phyloP scores from a whole-genome alignment of 2,888 invertebrate species.

The Trachelus tabidus region DNA sequence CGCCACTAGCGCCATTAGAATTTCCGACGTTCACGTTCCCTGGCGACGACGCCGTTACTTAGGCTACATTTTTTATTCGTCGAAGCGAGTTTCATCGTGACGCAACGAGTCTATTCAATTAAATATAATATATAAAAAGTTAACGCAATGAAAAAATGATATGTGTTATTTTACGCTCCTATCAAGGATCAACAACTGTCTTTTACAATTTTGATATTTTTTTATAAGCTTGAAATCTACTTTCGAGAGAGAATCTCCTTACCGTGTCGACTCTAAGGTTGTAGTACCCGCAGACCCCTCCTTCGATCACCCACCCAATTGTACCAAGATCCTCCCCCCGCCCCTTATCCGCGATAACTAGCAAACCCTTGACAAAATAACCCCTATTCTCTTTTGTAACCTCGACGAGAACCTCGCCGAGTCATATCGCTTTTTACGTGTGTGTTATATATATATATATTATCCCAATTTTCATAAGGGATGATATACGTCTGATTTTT shows the following conservation, averaged over 20 bases:
- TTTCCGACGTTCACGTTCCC: neutral
- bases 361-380: neutral
- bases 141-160: conserved; percentile 44
- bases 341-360: neutral
- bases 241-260: neutral
- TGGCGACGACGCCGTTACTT: neutral
- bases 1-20: neutral
- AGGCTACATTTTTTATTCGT: neutral
- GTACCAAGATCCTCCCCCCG: neutral
- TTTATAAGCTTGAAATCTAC: neutral
- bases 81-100: conserved; percentile 10
- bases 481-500: neutral
- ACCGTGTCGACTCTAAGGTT: neutral
- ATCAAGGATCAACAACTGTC: conserved; percentile 37
- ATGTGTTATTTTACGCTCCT: conserved; percentile 49
- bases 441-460: no score
- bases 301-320: neutral
- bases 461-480: neutral
- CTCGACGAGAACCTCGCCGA: neutral
- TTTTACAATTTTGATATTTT: conserved; percentile 19
- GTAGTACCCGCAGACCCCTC: neutral
- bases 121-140: conserved; percentile 22
- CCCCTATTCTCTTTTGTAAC: neutral
- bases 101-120: conserved; percentile 21
- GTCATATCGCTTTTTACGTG: neutral